Percentiles rank a stretch among this genome's conserved stretches.
Conservation (phyloP, 1,140 invertebrate genomes). For the Euglossa dilemma region DNA sequence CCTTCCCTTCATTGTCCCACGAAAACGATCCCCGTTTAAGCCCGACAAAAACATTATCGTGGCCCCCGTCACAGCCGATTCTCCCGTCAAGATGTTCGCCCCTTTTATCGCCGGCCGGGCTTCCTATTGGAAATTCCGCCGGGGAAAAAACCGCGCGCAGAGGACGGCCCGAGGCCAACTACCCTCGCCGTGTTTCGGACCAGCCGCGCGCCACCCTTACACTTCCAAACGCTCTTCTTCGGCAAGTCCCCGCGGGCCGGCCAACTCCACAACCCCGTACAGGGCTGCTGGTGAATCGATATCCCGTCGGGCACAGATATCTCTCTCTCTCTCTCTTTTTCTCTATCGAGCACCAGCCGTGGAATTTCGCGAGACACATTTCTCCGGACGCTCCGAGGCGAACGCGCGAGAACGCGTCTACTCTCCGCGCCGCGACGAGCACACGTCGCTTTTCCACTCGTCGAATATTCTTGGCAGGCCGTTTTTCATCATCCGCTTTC, state of each 20-base stretch:
- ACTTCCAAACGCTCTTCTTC: constrained; percentile 63
- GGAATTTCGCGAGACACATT: constrained; percentile 56
- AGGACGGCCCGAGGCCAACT: constrained; percentile 31
- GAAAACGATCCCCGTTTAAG: constrained; percentile 24
- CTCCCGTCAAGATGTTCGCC: too few species aligned
- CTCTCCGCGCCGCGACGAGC: background rate
- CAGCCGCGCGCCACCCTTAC: constrained; percentile 38
- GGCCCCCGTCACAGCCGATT: background rate
- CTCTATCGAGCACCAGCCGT: constrained; percentile 18
- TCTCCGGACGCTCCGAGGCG: constrained; percentile 24
- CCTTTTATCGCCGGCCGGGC: too few species aligned
- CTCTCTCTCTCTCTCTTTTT: too few species aligned
- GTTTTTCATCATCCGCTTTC: constrained; percentile 31
- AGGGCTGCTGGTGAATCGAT: constrained; percentile 46
- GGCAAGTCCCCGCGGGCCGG: constrained; percentile 41
- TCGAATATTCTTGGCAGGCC: constrained; percentile 1
- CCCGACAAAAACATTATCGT: constrained; percentile 7
- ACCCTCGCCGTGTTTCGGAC: constrained; percentile 35
- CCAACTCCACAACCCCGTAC: constrained; percentile 53
- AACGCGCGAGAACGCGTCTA: constrained; percentile 9
- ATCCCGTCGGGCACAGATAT: constrained; percentile 44
- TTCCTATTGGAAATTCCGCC: background rate
- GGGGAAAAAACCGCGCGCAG: background rate
- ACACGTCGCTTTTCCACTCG: constrained; percentile 17
- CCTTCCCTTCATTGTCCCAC: background rate